These are phyloP conservation scores for Odontomyia ornata DNA, from an alignment of 2,888 invertebrate genomes.

Conservation along the genomic window DNA sequence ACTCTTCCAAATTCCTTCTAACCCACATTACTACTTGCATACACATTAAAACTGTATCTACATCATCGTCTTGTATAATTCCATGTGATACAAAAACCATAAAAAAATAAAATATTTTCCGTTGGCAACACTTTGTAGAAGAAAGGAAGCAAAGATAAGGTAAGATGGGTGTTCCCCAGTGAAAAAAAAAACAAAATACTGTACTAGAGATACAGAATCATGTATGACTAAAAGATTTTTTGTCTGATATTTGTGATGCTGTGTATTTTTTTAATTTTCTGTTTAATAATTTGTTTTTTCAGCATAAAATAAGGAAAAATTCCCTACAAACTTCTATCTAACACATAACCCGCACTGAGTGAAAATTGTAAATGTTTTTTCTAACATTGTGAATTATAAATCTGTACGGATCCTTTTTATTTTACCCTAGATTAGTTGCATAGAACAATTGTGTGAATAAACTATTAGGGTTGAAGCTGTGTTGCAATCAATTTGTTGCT, in stretches of 20 bases:
- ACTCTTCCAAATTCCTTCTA: background rate
- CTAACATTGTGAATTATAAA: too few species aligned
- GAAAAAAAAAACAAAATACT: slow-evolving; percentile 44
- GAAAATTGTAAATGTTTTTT: too few species aligned
- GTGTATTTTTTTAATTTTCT: background rate
- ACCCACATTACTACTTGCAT: slow-evolving; percentile 5
- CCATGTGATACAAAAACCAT: slow-evolving; percentile 48
- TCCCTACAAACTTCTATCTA: too few species aligned
- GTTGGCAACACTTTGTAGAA: slow-evolving; percentile 71
- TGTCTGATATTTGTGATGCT: background rate
- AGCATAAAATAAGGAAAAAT: too few species aligned
- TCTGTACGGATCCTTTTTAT: too few species aligned
- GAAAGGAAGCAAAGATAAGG: slow-evolving; percentile 89
- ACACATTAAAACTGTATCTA: slow-evolving; percentile 31
- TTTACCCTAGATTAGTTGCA: too few species aligned
- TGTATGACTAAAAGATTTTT: background rate
- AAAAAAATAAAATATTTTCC: slow-evolving; percentile 55
- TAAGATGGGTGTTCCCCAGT: slow-evolving; percentile 67
- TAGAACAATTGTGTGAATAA: too few species aligned
- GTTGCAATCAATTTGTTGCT: background rate
- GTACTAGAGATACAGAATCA: slow-evolving; percentile 7
- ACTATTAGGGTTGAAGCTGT: background rate
- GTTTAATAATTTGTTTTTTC: background rate
- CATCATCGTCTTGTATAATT: slow-evolving; percentile 20
- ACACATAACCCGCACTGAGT: too few species aligned